Evolutionary conservation across 1,140 invertebrate genomes (phyloP), one percentile per base, ranked within the genome.

Genomic region (Drosophila tropicalis): DNA sequence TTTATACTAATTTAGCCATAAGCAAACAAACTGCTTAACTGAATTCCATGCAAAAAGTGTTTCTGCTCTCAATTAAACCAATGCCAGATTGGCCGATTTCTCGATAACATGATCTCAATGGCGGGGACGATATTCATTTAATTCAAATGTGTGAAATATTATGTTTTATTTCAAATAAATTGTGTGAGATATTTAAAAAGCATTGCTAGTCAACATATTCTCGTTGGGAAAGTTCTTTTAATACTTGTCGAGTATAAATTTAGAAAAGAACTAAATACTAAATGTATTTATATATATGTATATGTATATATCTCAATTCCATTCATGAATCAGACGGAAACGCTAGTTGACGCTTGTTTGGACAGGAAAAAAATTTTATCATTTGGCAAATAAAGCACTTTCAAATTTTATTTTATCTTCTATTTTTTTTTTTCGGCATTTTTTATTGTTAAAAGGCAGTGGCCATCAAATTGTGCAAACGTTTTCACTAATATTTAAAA

Each of bases 281-380:
- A 64, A 76, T 76, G 29, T 29, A 29, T 39, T 1, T 44, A 44
- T 63, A 51, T 66, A 69, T 29, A 55, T 55, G 57, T 68, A 29
- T n/a, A 22, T 36, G 9, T 9, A 34, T 32, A n/a, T 41, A 54
- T 73, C 22, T 29, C 5, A 5, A 5, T 73, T 66, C 29, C 56
- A 58, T 58, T 58, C 56, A 58, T 58, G 56, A 58, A 17, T 36
- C 15, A 58, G 56, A 17, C 32, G 36, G 32, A 17, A 19, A 51
- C 17, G 44, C 44, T 19, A 12, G 44, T 51, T 51, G 44, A 51
- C 44, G 44, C 17, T 51, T 19, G 44, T 51, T 51, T 51, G 15
- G 44, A 47, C 44, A 17, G 9, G 15, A 47, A 47, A 47, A 47
- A 47, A 19, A 6, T 47, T 47, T 47, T 10, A 44, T 57, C 9